Conservation (phyloP, 2,888 invertebrate species). For the Scelioninae gen. 1 region DNA sequence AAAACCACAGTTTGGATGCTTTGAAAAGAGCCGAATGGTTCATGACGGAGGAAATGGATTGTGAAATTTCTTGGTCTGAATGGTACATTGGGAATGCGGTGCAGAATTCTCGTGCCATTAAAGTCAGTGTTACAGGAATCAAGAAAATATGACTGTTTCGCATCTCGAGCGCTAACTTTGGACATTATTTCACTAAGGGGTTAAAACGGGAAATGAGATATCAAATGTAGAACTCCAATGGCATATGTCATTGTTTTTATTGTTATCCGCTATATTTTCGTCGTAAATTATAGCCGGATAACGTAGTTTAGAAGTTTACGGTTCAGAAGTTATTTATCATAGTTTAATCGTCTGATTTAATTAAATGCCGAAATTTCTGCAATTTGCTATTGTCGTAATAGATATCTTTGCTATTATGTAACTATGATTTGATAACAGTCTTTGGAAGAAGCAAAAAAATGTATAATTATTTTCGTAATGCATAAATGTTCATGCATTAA, state of each 20-base stretch:
- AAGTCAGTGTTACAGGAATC: conserved; percentile 53
- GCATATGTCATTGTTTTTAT: neutral
- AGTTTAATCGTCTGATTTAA: no score
- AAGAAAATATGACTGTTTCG: conserved; percentile 50
- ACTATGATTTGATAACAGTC: no score
- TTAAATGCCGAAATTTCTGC: no score
- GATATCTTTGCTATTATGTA: no score
- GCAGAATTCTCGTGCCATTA: conserved; percentile 56
- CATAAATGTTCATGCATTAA: no score
- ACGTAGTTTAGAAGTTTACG: neutral
- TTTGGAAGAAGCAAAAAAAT: no score
- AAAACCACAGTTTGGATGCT: conserved; percentile 59
- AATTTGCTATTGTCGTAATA: no score
- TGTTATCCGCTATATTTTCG: neutral
- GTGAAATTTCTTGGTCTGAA: conserved; percentile 64
- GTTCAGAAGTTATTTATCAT: neutral
- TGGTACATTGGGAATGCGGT: conserved; percentile 56
- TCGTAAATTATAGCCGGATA: neutral
- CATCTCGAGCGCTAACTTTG: conserved; percentile 47
- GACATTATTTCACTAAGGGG: conserved; percentile 42
- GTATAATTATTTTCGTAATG: no score
- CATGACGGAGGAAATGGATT: conserved; percentile 60
- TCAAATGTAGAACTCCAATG: conserved; percentile 27
- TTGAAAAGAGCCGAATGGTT: conserved; percentile 61
- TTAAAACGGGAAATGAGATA: conserved; percentile 31